A percentile compares a stretch with the other conserved stretches of the same genome.
phyloP scores from a whole-genome alignment of 53 echinoderm and acorn worm species.

The Temnopleurus reevesii region DNA sequence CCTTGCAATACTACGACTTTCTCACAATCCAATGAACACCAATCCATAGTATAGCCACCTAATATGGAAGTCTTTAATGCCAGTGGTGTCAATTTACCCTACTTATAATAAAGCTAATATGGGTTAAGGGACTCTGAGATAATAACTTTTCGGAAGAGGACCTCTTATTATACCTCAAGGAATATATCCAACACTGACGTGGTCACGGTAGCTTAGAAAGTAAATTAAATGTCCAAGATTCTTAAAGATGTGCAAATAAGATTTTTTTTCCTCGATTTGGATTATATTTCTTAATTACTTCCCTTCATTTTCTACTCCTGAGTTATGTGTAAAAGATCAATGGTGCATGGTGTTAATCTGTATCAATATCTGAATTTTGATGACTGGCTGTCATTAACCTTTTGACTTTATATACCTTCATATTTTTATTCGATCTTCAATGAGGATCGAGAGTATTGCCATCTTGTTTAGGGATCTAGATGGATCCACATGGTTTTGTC shows the following conservation, averaged over 20 bases:
- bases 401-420: conserved; percentile 6
- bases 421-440: no score
- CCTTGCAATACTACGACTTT: no score
- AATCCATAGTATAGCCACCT: no score
- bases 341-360: not conserved
- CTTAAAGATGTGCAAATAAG: not conserved
- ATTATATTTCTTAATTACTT: conserved; percentile 17
- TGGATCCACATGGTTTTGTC: no score
- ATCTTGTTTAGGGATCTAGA: no score
- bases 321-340: not conserved
- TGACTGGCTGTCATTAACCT: not conserved
- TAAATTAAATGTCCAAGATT: not conserved
- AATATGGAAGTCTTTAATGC: not conserved
- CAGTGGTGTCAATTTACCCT: not conserved
- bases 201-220: conserved; percentile 26
- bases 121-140: not conserved
- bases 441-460: no score
- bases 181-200: not conserved
- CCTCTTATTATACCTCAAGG: not conserved
- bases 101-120: not conserved
- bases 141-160: conserved; percentile 10
- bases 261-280: not conserved
- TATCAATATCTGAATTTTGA: not conserved
- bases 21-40: no score
- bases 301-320: not conserved